Evolutionary conservation across 2,113 vertebrate species (phyloP).

Genomic region (Platycercus adscitus): DNA sequence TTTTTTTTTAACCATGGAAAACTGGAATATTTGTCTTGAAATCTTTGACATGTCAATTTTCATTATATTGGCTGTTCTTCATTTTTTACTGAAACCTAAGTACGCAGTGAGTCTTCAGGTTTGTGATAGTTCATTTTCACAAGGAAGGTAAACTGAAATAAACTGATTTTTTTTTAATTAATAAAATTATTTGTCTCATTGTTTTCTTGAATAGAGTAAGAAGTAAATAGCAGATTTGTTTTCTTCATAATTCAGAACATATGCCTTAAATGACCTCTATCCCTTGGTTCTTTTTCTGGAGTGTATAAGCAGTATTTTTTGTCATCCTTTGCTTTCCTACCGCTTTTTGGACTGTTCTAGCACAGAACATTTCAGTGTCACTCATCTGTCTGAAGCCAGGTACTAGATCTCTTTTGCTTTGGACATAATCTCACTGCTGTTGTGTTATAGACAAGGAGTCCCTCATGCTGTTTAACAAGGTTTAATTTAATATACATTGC

Average conservation of each 20-base stretch:
- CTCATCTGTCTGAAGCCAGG: background rate
- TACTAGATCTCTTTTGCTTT: background rate
- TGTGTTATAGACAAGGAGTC: background rate
- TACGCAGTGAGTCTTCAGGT: background rate
- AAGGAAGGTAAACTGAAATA: background rate
- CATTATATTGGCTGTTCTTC: background rate
- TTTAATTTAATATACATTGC: background rate
- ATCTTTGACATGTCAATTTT: background rate
- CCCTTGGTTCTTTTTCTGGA: background rate
- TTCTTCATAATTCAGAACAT: background rate
- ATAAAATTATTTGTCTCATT: fast-evolving
- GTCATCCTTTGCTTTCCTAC: background rate
- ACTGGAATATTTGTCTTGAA: background rate
- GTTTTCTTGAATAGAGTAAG: background rate
- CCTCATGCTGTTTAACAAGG: background rate
- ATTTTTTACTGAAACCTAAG: background rate
- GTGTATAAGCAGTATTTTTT: background rate
- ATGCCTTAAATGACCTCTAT: background rate
- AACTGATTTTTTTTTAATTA: background rate
- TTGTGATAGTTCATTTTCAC: background rate
- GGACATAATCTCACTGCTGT: background rate
- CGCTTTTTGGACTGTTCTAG: background rate
- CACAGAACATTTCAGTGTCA: background rate
- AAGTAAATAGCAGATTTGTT: background rate
- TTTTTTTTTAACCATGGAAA: background rate